Evolutionary conservation across 1,140 invertebrate species (phyloP).

Genomic region (Uloborus diversus): DNA sequence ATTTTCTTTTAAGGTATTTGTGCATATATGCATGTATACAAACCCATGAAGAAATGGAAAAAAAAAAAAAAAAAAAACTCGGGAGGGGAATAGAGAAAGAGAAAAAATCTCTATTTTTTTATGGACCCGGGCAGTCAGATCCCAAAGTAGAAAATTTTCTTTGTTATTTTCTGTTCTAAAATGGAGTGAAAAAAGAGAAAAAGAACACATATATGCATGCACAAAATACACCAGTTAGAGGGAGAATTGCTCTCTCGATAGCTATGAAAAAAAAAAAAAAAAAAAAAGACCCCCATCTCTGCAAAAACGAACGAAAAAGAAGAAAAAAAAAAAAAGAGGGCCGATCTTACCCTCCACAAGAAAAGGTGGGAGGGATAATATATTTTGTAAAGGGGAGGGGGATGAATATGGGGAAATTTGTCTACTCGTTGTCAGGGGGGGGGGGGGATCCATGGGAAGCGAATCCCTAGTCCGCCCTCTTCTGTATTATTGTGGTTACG

Average conservation of each 20-base stretch:
- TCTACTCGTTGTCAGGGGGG: conserved; percentile 33
- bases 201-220: no score
- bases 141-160: background rate
- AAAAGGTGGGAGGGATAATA: conserved; percentile 38
- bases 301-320: background rate
- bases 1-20: no score
- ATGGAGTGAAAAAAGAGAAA: no score
- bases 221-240: background rate
- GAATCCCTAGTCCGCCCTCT: conserved; percentile 14
- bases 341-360: background rate
- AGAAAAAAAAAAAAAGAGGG: background rate
- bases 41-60: background rate
- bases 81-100: background rate
- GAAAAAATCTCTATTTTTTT: conserved; percentile 1
- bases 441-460: conserved; percentile 30
- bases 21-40: background rate
- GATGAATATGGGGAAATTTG: conserved; percentile 57
- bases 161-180: conserved; percentile 10
- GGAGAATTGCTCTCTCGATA: background rate
- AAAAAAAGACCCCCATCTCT: conserved; percentile 26
- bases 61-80: background rate
- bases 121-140: background rate
- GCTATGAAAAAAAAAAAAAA: conserved; percentile 28
- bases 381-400: conserved; percentile 21
- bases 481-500: conserved; percentile 45